Evolutionary conservation across 2,888 invertebrate genomes (phyloP).

Genomic region (Tetragnatha montana): DNA sequence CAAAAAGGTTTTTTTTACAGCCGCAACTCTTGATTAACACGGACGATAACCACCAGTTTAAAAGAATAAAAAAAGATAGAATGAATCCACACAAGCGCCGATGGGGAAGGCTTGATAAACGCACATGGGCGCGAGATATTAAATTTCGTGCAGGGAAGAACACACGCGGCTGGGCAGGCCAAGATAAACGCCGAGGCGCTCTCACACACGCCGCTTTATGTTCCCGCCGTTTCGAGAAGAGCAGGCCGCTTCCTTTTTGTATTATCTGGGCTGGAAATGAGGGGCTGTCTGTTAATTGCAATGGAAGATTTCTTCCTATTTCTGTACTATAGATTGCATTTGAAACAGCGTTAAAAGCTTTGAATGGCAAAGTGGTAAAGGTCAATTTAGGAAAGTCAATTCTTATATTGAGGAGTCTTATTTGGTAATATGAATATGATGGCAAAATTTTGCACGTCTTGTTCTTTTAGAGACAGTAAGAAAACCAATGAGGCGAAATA

Average conservation of each 20-base stretch:
- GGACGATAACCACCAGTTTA: conserved; percentile 41
- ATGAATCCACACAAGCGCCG: conserved; percentile 12
- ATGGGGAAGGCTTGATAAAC: conserved; percentile 54
- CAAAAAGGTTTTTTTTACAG: background rate
- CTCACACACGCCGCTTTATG: conserved; percentile 24
- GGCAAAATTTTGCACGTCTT: too few species aligned
- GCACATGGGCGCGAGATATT: conserved; percentile 32
- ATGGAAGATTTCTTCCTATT: too few species aligned
- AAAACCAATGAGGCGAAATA: too few species aligned
- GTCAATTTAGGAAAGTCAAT: too few species aligned
- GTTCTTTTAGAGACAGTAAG: too few species aligned
- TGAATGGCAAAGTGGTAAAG: too few species aligned
- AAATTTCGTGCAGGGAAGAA: conserved; percentile 32
- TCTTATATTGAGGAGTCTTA: too few species aligned
- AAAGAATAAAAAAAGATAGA: conserved; percentile 33
- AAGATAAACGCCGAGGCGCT: conserved; percentile 22
- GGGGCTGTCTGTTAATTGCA: background rate
- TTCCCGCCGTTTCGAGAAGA: conserved; percentile 12
- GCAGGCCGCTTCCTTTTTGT: conserved; percentile 13
- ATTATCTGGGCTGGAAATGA: conserved; percentile 29
- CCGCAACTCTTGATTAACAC: conserved; percentile 41
- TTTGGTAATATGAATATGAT: too few species aligned
- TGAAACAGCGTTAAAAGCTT: too few species aligned
- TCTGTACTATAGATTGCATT: too few species aligned
- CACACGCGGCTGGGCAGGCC: conserved; percentile 22